phyloP scores from a whole-genome alignment of 2,797 vertebrate genomes.

The Cynopterus sphinx region DNA sequence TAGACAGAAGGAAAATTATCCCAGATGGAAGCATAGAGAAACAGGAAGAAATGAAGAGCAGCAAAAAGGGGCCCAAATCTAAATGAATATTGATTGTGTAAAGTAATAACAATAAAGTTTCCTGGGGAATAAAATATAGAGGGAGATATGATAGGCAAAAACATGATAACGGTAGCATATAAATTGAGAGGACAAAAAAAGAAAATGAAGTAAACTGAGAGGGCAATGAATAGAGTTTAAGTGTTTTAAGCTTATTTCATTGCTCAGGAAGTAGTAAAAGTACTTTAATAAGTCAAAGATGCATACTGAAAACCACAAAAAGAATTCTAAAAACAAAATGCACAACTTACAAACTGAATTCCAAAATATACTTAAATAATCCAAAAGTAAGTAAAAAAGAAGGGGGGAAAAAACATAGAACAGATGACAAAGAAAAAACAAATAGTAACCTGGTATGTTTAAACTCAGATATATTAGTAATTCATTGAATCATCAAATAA shows the following conservation, averaged over 20 bases:
- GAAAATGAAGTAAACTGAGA: neutral
- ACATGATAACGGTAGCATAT: neutral
- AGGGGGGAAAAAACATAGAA: neutral
- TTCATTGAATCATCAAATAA: slow-evolving; percentile 38
- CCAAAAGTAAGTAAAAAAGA: slow-evolving; percentile 8
- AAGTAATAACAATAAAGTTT: neutral
- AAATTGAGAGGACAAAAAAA: neutral
- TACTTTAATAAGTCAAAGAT: neutral
- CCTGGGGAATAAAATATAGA: neutral
- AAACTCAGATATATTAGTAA: slow-evolving; percentile 15
- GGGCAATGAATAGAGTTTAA: neutral
- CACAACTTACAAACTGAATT: neutral
- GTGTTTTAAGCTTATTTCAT: neutral
- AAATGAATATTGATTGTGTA: neutral
- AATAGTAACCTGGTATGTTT: neutral
- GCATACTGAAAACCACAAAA: neutral
- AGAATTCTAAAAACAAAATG: neutral
- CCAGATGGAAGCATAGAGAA: neutral
- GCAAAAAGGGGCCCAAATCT: neutral
- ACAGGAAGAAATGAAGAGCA: neutral
- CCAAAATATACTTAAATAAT: neutral
- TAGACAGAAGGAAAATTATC: neutral
- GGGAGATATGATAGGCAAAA: neutral
- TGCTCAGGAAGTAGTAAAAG: neutral
- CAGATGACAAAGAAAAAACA: neutral